Evolutionary conservation across 37 sponge, comb jelly and placozoan genomes (phyloP).

Genomic region (Mnemiopsis leidyi): DNA sequence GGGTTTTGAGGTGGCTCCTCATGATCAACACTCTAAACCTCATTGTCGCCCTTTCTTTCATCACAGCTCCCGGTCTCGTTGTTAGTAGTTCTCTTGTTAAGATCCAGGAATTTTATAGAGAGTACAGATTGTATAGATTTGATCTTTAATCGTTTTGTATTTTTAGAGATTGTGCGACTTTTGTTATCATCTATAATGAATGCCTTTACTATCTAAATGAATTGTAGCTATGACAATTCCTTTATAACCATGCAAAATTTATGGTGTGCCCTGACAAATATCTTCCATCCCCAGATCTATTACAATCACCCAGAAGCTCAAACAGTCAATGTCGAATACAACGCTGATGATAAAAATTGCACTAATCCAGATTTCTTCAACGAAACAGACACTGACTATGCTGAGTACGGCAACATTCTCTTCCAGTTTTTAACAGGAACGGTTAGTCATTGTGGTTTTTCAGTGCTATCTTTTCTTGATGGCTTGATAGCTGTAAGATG

Average conservation of each 20-base stretch:
- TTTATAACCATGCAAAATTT: too few species aligned
- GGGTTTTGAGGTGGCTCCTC: constrained; percentile 23
- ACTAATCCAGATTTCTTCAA: background rate
- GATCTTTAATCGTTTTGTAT: background rate
- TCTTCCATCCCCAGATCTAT: too few species aligned
- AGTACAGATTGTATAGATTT: background rate
- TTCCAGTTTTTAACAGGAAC: constrained; percentile 14
- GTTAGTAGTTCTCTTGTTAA: background rate
- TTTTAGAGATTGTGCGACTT: background rate
- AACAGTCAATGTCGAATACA: too few species aligned
- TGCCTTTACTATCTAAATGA: background rate
- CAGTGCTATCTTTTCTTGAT: background rate
- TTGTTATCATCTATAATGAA: background rate
- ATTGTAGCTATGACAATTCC: background rate
- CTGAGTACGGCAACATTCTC: background rate
- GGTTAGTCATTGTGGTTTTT: background rate
- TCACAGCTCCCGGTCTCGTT: background rate
- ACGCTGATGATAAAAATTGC: background rate
- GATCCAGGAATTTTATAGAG: background rate
- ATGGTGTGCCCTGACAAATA: too few species aligned
- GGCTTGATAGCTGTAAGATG: too few species aligned
- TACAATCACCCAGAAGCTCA: too few species aligned
- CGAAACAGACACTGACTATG: too few species aligned
- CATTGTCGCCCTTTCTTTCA: background rate
- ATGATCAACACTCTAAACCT: background rate